Evolutionary conservation across 2,113 vertebrate genomes (phyloP).

Genomic region (Proterorhinus semilunaris): DNA sequence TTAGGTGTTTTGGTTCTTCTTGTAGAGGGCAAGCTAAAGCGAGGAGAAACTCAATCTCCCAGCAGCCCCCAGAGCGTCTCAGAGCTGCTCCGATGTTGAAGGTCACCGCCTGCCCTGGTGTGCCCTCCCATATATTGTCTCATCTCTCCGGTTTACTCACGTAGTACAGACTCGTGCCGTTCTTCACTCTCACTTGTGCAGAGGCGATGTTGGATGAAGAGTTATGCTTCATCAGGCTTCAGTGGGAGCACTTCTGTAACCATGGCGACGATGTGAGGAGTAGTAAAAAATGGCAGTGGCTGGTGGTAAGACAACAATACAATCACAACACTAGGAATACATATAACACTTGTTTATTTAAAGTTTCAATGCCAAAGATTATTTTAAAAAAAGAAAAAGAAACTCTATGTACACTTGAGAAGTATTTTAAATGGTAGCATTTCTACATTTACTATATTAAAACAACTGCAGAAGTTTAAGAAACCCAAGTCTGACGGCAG

Average conservation of each 20-base stretch:
- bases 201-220: slow-evolving; percentile 32
- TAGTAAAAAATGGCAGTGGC: slow-evolving; percentile 55
- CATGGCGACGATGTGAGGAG: slow-evolving; percentile 53
- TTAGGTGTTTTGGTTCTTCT: background rate
- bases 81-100: slow-evolving; percentile 21
- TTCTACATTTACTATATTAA: background rate
- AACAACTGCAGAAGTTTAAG: background rate
- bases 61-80: background rate
- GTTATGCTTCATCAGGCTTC: slow-evolving; percentile 27
- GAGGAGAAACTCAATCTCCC: slow-evolving; percentile 29
- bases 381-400: too few species aligned
- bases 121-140: slow-evolving; percentile 20
- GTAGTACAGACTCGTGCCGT: background rate
- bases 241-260: slow-evolving; percentile 48
- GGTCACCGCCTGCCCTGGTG: slow-evolving; percentile 38
- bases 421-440: background rate
- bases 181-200: slow-evolving; percentile 27
- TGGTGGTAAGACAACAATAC: slow-evolving; percentile 28
- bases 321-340: background rate
- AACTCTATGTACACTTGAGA: too few species aligned
- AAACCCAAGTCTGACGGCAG: background rate
- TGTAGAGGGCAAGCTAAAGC: background rate
- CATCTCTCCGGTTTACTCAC: too few species aligned
- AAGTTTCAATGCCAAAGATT: background rate
- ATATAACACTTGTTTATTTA: background rate